phyloP scores from a whole-genome alignment of 2,797 vertebrate species.

The Argyrosomus regius region DNA sequence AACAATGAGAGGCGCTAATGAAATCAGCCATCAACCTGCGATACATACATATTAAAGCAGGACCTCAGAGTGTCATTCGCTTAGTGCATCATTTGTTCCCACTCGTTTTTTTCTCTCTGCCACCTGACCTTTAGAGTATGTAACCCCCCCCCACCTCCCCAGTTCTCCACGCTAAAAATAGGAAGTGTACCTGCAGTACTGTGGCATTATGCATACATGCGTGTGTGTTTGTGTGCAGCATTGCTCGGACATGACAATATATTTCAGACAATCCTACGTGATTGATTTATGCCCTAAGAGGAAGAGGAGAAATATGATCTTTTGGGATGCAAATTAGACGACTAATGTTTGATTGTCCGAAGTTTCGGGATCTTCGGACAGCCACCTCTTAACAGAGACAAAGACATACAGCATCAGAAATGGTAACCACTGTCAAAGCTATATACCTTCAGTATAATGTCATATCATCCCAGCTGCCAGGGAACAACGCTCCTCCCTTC shows the following conservation, averaged over 20 bases:
- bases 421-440: constrained; percentile 58
- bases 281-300: constrained; percentile 11
- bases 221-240: constrained; percentile 17
- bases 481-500: constrained; percentile 76
- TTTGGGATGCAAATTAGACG: constrained; percentile 15
- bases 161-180: constrained; percentile 77
- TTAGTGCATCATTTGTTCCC: constrained; percentile 95
- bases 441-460: constrained; percentile 74
- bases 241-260: constrained; percentile 16
- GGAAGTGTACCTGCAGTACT: constrained; percentile 73
- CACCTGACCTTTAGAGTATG: constrained; percentile 84
- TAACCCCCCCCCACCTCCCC: constrained; percentile 27
- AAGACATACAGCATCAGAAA: constrained; percentile 57
- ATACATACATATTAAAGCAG: constrained; percentile 99
- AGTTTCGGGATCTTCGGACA: constrained; percentile 32
- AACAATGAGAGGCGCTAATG: constrained; percentile 99
- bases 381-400: constrained; percentile 18
- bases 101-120: constrained; percentile 82
- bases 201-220: constrained; percentile 68
- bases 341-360: constrained; percentile 27
- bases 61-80: constrained; percentile 95
- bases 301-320: not conserved
- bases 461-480: constrained; percentile 79
- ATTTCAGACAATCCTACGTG: constrained; percentile 15
- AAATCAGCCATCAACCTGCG: constrained; percentile 99